Evolutionary conservation across 2,113 vertebrate genomes (phyloP).

Genomic region (Ceyx melanurus): DNA sequence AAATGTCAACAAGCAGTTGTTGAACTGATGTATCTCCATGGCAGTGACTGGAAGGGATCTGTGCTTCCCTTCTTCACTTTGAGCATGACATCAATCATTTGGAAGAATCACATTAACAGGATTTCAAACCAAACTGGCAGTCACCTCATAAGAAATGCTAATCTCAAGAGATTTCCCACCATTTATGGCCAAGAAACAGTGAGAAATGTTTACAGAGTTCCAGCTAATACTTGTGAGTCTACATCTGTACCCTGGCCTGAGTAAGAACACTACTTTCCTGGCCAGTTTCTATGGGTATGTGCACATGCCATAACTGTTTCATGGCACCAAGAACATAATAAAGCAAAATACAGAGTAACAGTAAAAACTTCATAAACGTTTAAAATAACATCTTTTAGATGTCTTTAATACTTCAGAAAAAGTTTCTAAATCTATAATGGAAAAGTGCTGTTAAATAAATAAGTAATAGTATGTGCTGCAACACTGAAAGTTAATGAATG

Average conservation of each 20-base stretch:
- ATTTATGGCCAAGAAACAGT: conserved; percentile 47
- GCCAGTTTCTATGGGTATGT: not conserved
- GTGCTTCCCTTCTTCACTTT: not conserved
- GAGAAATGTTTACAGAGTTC: conserved; percentile 30
- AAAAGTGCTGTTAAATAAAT: not conserved
- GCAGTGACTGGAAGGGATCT: not conserved
- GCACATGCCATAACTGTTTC: not conserved
- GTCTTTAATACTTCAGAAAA: not conserved
- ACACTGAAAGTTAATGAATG: not conserved
- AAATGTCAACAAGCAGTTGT: not conserved
- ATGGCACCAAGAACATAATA: not conserved
- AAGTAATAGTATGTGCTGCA: not conserved
- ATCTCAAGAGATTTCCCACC: conserved; percentile 47
- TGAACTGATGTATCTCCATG: not conserved
- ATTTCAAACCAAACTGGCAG: conserved; percentile 45
- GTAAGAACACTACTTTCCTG: not conserved
- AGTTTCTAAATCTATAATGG: not conserved
- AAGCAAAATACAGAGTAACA: not conserved
- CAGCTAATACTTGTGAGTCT: not conserved
- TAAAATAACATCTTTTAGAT: not conserved
- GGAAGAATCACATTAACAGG: conserved; percentile 43
- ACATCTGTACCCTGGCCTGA: not conserved
- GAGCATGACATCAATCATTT: not conserved
- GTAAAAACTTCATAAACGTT: not conserved
- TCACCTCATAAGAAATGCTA: conserved; percentile 11